A percentile compares a stretch with the other conserved stretches of the same genome.
These are phyloP conservation scores for Geotrupes spiniger DNA, from an alignment of 2,888 invertebrate genomes.

Conservation along the genomic window DNA sequence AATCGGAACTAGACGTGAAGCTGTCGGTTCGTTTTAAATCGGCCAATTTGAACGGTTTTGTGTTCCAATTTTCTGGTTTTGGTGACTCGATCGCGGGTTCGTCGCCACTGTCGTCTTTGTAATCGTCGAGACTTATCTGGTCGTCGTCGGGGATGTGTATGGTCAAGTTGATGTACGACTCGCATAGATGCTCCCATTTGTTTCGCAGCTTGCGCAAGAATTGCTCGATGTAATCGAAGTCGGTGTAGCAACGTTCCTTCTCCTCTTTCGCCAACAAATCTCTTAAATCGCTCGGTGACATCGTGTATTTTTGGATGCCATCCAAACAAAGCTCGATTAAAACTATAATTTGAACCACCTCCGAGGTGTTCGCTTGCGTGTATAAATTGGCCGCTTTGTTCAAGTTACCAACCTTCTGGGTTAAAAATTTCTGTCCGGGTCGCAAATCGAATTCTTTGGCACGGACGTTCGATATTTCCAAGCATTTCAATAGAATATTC, in stretches of 20 bases:
- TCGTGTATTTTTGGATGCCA: constrained; percentile 63
- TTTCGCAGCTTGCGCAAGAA: constrained; percentile 45
- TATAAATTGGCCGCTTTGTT: constrained; percentile 87
- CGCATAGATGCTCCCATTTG: constrained; percentile 49
- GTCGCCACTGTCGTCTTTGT: constrained; percentile 27
- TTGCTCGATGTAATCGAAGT: constrained; percentile 46
- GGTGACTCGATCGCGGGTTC: constrained; percentile 8
- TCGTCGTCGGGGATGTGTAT: constrained; percentile 42
- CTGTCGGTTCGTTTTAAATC: constrained; percentile 55
- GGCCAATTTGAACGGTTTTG: constrained; percentile 53
- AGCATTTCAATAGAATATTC: constrained; percentile 70
- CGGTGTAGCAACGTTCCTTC: constrained; percentile 37
- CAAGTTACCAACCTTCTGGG: constrained; percentile 88
- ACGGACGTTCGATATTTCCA: constrained; percentile 78
- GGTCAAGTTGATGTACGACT: constrained; percentile 46
- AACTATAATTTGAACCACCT: constrained; percentile 85
- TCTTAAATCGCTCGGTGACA: constrained; percentile 61
- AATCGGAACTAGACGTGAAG: constrained; percentile 43
- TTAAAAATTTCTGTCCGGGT: constrained; percentile 89
- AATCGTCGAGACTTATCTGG: constrained; percentile 29
- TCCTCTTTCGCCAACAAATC: constrained; percentile 56
- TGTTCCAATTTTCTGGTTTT: constrained; percentile 18
- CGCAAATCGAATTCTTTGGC: constrained; percentile 85
- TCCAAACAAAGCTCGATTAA: constrained; percentile 81
- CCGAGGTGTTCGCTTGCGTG: constrained; percentile 87